These are phyloP conservation scores for Erynnis tages DNA, from an alignment of 2,888 invertebrate genomes.

Conservation along the genomic window DNA sequence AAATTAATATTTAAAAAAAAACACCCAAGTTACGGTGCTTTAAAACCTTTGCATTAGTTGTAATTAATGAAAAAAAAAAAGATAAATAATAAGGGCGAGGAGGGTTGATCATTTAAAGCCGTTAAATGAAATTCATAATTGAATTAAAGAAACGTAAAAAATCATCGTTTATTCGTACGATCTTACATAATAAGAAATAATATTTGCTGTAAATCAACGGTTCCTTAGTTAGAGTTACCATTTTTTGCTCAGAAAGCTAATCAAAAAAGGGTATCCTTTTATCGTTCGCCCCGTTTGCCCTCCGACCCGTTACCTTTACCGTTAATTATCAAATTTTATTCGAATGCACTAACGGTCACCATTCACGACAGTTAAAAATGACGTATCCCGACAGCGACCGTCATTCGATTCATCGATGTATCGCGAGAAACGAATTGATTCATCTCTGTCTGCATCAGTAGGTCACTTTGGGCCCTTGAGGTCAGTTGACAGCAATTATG, in stretches of 20 bases:
- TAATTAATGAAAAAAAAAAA: too few relatives aligned
- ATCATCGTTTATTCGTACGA: too few relatives aligned
- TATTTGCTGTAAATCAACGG: not conserved
- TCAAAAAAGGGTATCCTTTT: conserved; percentile 33
- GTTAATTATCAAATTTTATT: conserved; percentile 72
- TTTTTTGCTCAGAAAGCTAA: conserved; percentile 8
- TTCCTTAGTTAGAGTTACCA: not conserved
- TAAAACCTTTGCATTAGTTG: too few relatives aligned
- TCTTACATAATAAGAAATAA: too few relatives aligned
- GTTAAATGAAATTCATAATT: too few relatives aligned
- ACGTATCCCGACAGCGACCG: conserved; percentile 54
- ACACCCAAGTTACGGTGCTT: too few relatives aligned
- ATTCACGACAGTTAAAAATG: conserved; percentile 65
- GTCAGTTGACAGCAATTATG: not conserved
- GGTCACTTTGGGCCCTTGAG: conserved; percentile 2
- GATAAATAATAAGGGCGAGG: too few relatives aligned
- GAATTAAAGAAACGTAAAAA: too few relatives aligned
- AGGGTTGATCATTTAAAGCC: too few relatives aligned
- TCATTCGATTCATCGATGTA: conserved; percentile 49
- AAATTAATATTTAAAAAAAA: too few relatives aligned
- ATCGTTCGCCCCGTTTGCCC: conserved; percentile 43
- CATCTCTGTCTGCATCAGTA: conserved; percentile 4
- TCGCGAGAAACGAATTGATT: conserved; percentile 25
- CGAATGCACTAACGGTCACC: conserved; percentile 67
- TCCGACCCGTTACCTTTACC: conserved; percentile 74